Evolutionary conservation across 2,797 vertebrate genomes (phyloP).

Genomic region (Amazona finschi): DNA sequence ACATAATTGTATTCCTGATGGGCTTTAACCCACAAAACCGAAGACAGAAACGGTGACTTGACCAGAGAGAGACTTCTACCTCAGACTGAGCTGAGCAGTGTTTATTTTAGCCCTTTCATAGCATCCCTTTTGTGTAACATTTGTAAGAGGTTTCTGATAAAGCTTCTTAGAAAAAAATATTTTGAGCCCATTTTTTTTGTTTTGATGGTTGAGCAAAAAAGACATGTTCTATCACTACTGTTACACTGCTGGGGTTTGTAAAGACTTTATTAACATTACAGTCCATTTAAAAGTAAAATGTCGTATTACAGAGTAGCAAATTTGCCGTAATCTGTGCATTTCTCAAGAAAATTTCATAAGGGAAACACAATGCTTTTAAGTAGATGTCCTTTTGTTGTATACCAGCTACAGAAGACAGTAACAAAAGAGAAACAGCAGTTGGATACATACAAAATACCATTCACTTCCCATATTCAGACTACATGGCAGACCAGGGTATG

Average conservation of each 20-base stretch:
- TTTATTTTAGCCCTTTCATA: background rate
- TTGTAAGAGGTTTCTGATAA: background rate
- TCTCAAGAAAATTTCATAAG: background rate
- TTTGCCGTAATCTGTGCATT: background rate
- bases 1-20: background rate
- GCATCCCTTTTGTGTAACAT: background rate
- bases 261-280: background rate
- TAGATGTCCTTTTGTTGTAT: background rate
- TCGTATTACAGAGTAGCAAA: background rate
- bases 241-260: background rate
- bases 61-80: background rate
- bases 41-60: background rate
- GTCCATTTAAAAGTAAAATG: slow-evolving; percentile 3
- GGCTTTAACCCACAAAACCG: background rate
- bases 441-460: background rate
- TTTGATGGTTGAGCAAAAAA: background rate
- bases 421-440: background rate
- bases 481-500: background rate
- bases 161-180: background rate
- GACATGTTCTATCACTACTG: background rate
- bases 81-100: background rate
- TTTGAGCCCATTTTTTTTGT: background rate
- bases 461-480: background rate
- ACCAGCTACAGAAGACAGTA: background rate
- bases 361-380: background rate